Conservation (phyloP, 2,797 vertebrate genomes). For the Fistularia commersonii region DNA sequence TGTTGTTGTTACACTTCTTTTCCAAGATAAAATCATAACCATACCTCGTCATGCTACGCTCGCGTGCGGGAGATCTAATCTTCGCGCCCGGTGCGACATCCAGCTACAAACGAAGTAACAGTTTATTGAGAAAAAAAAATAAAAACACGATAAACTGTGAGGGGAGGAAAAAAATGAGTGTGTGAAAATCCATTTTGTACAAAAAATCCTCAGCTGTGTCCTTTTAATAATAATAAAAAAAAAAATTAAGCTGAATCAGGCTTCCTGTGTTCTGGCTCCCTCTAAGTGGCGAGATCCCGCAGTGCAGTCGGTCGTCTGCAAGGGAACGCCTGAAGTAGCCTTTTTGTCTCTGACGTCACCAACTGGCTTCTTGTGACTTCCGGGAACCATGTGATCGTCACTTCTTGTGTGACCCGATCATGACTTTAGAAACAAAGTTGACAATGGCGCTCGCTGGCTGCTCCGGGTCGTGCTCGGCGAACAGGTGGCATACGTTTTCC, state of each 20-base stretch:
- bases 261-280: slow-evolving; percentile 20
- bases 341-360: too few species aligned
- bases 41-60: too few species aligned
- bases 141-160: slow-evolving; percentile 11
- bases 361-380: too few species aligned
- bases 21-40: too few species aligned
- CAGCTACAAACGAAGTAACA: slow-evolving; percentile 1
- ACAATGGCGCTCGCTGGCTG: slow-evolving; percentile 96
- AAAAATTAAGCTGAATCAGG: too few species aligned
- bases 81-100: slow-evolving; percentile 3
- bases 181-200: neutral
- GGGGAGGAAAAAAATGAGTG: slow-evolving; percentile 4
- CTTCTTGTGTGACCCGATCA: slow-evolving; percentile 93
- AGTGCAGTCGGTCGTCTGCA: slow-evolving; percentile 19
- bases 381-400: neutral
- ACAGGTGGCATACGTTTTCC: slow-evolving; percentile 92
- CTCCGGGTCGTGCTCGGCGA: slow-evolving; percentile 93
- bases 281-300: slow-evolving; percentile 33
- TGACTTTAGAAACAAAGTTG: slow-evolving; percentile 98
- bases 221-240: too few species aligned
- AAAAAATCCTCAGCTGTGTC: too few species aligned
- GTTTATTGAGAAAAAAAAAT: slow-evolving; percentile 2
- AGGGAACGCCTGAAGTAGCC: neutral
- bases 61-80: too few species aligned
- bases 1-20: too few species aligned